Percentiles rank a stretch among this genome's conserved stretches.
These are phyloP conservation scores for Pongo abelii DNA, from an alignment of 2,113 vertebrate genomes.

Conservation along the genomic window DNA sequence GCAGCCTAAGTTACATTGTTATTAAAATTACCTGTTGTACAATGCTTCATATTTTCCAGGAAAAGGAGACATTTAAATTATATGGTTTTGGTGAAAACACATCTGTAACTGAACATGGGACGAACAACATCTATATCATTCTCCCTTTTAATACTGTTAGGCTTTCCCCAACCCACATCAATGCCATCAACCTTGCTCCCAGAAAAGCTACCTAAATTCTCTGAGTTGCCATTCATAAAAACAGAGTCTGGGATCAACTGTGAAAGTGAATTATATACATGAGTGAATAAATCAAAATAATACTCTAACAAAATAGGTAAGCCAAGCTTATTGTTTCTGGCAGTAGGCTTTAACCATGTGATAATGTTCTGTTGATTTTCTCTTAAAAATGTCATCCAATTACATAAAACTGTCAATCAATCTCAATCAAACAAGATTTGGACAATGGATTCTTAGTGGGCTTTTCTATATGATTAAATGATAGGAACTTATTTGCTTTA, in stretches of 20 bases:
- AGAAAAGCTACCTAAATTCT: background rate
- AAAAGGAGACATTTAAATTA: background rate
- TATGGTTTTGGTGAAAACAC: background rate
- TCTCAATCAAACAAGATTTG: background rate
- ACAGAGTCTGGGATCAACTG: background rate
- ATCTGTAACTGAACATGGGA: background rate
- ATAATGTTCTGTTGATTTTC: background rate
- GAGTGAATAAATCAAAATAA: conserved; percentile 29
- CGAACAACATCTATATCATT: background rate
- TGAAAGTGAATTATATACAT: background rate
- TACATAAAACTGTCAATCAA: background rate
- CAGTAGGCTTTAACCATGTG: background rate
- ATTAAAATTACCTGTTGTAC: background rate
- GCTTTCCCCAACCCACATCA: background rate
- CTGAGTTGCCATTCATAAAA: background rate
- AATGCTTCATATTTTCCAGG: background rate
- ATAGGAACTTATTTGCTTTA: background rate
- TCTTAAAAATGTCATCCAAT: conserved; percentile 7
- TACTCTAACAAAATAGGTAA: background rate
- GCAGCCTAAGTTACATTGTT: background rate
- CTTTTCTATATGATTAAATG: background rate
- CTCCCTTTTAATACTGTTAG: background rate
- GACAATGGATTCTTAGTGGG: background rate
- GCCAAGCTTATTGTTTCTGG: background rate
- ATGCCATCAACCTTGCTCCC: background rate